Evolutionary conservation across 1,140 invertebrate species (phyloP).

Genomic region (Steinernema feltiae): DNA sequence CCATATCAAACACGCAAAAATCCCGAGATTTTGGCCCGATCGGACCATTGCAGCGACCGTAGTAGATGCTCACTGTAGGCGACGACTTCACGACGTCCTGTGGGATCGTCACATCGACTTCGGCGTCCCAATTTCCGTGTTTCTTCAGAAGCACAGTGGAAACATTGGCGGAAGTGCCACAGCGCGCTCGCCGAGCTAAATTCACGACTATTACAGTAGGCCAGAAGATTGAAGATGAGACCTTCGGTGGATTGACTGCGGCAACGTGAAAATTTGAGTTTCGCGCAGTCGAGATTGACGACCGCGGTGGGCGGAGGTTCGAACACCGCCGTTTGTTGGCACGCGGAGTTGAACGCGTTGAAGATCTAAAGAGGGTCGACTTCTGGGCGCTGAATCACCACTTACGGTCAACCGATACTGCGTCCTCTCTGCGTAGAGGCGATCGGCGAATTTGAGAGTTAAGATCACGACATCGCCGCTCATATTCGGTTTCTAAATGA

Average conservation of each 20-base stretch:
- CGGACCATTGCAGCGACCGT: background rate
- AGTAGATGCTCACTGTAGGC: background rate
- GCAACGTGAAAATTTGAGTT: background rate
- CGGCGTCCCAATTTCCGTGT: constrained; percentile 7
- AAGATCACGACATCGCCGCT: background rate
- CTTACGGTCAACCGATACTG: background rate
- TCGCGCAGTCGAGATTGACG: background rate
- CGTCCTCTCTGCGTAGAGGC: background rate
- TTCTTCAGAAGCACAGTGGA: background rate
- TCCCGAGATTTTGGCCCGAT: background rate
- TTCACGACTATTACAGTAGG: background rate
- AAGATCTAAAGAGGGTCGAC: background rate
- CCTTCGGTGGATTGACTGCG: background rate
- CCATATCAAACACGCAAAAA: background rate
- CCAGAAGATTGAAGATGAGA: background rate
- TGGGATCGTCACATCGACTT: background rate
- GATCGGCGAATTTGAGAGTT: background rate
- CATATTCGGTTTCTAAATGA: background rate
- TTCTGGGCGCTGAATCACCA: background rate
- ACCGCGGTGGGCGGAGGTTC: background rate
- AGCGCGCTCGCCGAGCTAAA: background rate
- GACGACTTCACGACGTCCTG: background rate
- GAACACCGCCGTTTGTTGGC: background rate
- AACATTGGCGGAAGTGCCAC: background rate
- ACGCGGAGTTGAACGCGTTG: background rate